A percentile compares a stretch with the other conserved stretches of the same genome.
These are phyloP conservation scores for Acrobasis suavella DNA, from an alignment of 2,888 invertebrate genomes.

Conservation along the genomic window DNA sequence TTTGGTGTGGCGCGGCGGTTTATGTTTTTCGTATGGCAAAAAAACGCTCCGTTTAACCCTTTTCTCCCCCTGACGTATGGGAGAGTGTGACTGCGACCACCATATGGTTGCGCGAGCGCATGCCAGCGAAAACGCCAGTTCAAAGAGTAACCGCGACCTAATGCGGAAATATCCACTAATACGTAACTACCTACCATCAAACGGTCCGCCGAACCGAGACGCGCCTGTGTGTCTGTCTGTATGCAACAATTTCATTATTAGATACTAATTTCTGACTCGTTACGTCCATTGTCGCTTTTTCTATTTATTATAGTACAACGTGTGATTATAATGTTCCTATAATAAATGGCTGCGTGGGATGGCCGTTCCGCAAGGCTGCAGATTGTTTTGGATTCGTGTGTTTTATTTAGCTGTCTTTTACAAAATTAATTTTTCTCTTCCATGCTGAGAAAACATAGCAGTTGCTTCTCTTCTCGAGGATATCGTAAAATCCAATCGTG, in stretches of 20 bases:
- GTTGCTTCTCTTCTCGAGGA: too few relatives aligned
- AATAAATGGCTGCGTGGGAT: conserved; percentile 73
- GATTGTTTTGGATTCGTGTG: neutral
- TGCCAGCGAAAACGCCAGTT: conserved; percentile 9
- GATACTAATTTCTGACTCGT: conserved; percentile 76
- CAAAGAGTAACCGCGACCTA: conserved; percentile 29
- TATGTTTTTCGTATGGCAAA: too few relatives aligned
- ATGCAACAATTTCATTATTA: conserved; percentile 80
- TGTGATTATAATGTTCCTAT: conserved; percentile 79
- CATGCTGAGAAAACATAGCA: too few relatives aligned
- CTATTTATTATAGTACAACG: conserved; percentile 78
- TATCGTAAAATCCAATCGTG: too few relatives aligned
- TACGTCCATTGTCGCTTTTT: conserved; percentile 80
- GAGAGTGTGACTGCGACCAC: neutral
- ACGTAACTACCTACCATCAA: conserved; percentile 68
- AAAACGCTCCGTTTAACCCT: too few relatives aligned
- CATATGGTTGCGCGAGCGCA: neutral
- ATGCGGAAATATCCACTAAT: conserved; percentile 64
- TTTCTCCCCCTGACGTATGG: neutral
- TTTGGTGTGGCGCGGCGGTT: too few relatives aligned
- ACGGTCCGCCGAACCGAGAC: conserved; percentile 72
- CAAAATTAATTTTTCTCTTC: too few relatives aligned
- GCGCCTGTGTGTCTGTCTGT: conserved; percentile 71
- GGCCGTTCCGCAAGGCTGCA: conserved; percentile 65
- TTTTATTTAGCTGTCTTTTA: neutral